Conservation (phyloP, 2,113 vertebrate species). For the Dicaeum eximium region DNA sequence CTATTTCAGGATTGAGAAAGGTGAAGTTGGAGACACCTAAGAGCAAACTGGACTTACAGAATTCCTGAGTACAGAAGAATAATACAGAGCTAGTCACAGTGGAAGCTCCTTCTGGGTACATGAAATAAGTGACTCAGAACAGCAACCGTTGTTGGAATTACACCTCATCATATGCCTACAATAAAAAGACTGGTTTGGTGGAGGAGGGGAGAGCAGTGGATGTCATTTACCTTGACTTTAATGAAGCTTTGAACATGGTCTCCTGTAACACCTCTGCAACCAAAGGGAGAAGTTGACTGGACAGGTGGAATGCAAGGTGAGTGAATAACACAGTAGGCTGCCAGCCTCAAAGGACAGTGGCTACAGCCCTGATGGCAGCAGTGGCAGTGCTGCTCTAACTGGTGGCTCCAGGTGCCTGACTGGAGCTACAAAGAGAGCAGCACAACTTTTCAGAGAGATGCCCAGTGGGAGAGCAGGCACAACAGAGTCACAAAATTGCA, state of each 20-base stretch:
- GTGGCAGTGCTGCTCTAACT: neutral
- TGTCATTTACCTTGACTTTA: neutral
- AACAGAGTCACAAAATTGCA: neutral
- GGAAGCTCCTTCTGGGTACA: neutral
- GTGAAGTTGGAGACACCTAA: neutral
- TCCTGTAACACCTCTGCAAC: neutral
- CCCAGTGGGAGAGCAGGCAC: fast-evolving
- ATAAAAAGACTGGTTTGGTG: neutral
- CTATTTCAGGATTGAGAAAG: neutral
- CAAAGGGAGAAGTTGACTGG: neutral
- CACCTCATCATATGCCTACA: neutral
- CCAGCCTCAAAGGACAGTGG: neutral
- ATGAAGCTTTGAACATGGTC: neutral
- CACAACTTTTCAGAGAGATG: neutral
- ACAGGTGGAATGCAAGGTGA: neutral
- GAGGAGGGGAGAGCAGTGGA: neutral
- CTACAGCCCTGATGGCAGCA: neutral
- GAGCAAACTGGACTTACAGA: neutral
- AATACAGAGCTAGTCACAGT: neutral
- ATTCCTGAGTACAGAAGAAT: neutral
- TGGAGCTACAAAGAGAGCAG: neutral
- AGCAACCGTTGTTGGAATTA: neutral
- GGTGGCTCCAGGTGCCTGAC: neutral
- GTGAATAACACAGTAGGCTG: neutral
- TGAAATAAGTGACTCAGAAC: neutral